These are phyloP conservation scores for Belgica antarctica DNA, from an alignment of 2,888 invertebrate genomes.

Conservation along the genomic window DNA sequence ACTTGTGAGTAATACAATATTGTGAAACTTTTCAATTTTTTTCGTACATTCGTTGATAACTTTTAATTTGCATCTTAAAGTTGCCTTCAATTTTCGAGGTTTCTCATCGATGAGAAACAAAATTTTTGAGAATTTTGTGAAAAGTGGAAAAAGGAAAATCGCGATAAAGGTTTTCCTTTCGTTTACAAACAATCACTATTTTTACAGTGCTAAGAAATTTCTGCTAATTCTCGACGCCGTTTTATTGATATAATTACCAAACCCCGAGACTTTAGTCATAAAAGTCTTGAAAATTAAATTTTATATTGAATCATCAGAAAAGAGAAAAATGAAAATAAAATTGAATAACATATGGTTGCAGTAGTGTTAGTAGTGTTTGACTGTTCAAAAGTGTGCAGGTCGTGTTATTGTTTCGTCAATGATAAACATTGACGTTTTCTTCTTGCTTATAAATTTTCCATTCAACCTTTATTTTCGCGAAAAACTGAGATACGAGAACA, in stretches of 20 bases:
- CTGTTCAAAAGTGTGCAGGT: not conserved
- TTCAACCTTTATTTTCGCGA: not conserved
- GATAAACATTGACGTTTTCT: not conserved
- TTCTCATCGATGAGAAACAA: not conserved
- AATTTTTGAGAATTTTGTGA: not conserved
- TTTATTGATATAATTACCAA: not conserved
- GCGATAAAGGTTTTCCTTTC: not conserved
- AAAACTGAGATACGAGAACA: not conserved
- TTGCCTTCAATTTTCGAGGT: not conserved
- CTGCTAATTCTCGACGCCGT: not conserved
- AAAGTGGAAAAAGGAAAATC: not conserved
- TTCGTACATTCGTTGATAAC: not conserved
- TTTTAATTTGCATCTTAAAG: not conserved
- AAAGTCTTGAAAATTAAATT: conserved; percentile 2
- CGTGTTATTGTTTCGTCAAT: conserved; percentile 11
- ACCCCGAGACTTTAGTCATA: not conserved
- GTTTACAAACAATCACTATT: too few species aligned
- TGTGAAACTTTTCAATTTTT: not conserved
- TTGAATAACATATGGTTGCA: conserved; percentile 40
- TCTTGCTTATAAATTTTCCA: not conserved
- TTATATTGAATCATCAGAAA: conserved; percentile 25
- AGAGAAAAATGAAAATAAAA: conserved; percentile 40
- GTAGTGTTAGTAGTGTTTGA: conserved; percentile 15
- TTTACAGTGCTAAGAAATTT: not conserved
- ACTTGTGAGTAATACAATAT: not conserved